Base-by-base conservation (phyloP, 2,797 vertebrate genomes). In the Rachycentron canadum region DNA sequence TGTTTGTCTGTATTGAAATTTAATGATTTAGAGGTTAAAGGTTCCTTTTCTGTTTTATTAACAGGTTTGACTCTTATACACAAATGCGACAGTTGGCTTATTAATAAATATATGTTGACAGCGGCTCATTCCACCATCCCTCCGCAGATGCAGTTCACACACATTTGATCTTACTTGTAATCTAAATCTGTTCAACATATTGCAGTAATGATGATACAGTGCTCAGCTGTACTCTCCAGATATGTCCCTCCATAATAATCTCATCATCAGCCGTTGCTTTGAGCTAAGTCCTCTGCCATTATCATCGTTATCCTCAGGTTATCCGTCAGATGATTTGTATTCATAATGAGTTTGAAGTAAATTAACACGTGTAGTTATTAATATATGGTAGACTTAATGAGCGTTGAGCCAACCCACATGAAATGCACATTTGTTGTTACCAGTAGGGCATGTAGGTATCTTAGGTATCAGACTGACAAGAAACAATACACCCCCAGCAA, bases 281-380 rank as follows among this genome's bases (percentile, higher is more conserved):
- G 50, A 59, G 61, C 36, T 78, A 58, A 77, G 77, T 85, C 43
- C 65, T 79, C 65, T 36, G 67, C 69, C 53, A 57, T 74, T 65
- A 83, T 73, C 62, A 47, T 73, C 40, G 19, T 84, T 74, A 81
- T 75, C 78, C 72, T 61, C 63, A 45, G 73, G 79, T 76, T 68
- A 80, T 83, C 45, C 52, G 62, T 68, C 49, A 65, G 49, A 65
- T 61, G 68, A 82, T 86, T 84, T 76, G 64, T 85, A 73, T 88
- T 81, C 73, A 74, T 62, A 67, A 62, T 60, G 69, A 69, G 60
- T 66, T 60, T 49, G 23, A 21, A 28, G 76, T 38, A n/a, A 86
- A 82, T 83, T 71, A 89, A 86, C 60, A 80, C 57, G 58, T 69
- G 78, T 75, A 67, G 10, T 78, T 80, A 66, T 75, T 78, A 69